Evolutionary conservation across 2,797 vertebrate genomes (phyloP).

Genomic region (Serranus cabrilla): DNA sequence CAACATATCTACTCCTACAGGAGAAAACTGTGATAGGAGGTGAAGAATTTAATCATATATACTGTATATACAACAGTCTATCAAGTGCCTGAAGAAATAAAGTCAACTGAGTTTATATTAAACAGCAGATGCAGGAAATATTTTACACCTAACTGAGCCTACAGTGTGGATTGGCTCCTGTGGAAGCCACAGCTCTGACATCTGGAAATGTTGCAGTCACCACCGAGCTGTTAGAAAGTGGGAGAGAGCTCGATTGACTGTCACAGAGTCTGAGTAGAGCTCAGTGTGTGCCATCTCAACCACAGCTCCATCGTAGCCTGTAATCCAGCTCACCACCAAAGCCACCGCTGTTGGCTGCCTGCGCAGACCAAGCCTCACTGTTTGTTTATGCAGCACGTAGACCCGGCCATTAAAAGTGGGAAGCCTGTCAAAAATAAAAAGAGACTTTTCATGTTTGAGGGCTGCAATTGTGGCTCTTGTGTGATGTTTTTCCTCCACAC

Average conservation of each 20-base stretch:
- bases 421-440: constrained; percentile 87
- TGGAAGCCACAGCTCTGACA: constrained; percentile 77
- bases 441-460: constrained; percentile 89
- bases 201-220: constrained; percentile 81
- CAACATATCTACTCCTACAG: constrained; percentile 24
- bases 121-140: constrained; percentile 67
- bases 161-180: constrained; percentile 60
- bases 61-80: constrained; percentile 7
- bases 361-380: constrained; percentile 77
- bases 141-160: constrained; percentile 73
- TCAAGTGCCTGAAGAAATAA: constrained; percentile 43
- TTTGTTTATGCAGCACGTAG: constrained; percentile 84
- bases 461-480: constrained; percentile 88
- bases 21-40: constrained; percentile 22
- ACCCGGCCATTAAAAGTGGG: constrained; percentile 84
- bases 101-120: constrained; percentile 52
- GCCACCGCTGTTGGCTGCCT: constrained; percentile 82
- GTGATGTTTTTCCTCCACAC: constrained; percentile 84
- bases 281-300: constrained; percentile 81
- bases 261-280: constrained; percentile 75
- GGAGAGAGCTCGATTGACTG: constrained; percentile 77
- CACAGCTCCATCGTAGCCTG: constrained; percentile 82
- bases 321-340: constrained; percentile 84
- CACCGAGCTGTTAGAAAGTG: constrained; percentile 78
- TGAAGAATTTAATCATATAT: constrained; percentile 36